Conservation (phyloP, 2,797 vertebrate species). For the Crenichthys baileyi region DNA sequence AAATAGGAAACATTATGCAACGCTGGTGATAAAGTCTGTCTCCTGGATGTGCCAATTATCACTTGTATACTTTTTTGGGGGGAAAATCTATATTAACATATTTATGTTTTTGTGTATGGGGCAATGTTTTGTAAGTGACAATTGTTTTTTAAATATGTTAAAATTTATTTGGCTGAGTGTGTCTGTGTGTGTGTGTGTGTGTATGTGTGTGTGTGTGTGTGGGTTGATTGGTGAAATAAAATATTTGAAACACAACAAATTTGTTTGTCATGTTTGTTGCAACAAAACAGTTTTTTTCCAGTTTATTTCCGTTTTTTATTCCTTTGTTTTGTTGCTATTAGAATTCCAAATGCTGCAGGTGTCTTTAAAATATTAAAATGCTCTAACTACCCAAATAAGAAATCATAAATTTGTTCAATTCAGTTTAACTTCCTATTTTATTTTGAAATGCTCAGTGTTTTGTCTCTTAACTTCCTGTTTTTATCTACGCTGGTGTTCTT, state of each 20-base stretch:
- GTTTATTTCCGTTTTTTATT: background rate
- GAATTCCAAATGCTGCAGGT: background rate
- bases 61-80: slow-evolving; percentile 43
- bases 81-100: slow-evolving; percentile 38
- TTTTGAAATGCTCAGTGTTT: background rate
- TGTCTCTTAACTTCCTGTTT: background rate
- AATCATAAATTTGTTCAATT: background rate
- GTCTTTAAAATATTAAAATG: background rate
- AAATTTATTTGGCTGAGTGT: background rate
- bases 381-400: background rate
- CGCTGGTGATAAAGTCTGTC: slow-evolving; percentile 43
- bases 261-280: slow-evolving; percentile 3
- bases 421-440: slow-evolving; percentile 1
- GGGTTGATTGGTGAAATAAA: slow-evolving; percentile 58
- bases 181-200: slow-evolving; percentile 17
- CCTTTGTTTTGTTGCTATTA: background rate
- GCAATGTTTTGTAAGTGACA: slow-evolving; percentile 63
- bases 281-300: background rate
- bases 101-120: slow-evolving; percentile 48
- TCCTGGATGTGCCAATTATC: slow-evolving; percentile 73
- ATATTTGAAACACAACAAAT: slow-evolving; percentile 48
- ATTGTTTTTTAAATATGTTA: slow-evolving; percentile 61
- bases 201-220: slow-evolving; percentile 20
- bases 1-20: slow-evolving; percentile 59
- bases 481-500: background rate